These are phyloP conservation scores for Syndactyla subalaris DNA, from an alignment of 2,797 vertebrate species.

Conservation along the genomic window DNA sequence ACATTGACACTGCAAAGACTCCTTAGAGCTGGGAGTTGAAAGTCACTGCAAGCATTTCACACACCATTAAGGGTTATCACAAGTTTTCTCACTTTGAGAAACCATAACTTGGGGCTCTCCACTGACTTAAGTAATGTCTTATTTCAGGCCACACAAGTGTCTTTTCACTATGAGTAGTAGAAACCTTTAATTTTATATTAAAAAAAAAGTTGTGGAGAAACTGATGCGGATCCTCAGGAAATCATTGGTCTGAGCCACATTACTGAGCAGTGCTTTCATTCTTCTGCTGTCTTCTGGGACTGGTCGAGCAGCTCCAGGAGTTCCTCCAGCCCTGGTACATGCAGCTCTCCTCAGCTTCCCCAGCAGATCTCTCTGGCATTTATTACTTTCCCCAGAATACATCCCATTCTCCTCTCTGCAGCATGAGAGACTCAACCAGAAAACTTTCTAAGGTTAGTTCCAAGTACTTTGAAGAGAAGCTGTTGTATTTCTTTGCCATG, in stretches of 20 bases:
- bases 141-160: neutral
- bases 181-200: neutral
- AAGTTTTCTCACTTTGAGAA: neutral
- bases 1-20: neutral
- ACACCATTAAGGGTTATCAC: neutral
- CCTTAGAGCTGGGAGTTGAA: neutral
- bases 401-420: neutral
- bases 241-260: neutral
- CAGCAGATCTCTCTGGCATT: neutral
- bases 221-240: neutral
- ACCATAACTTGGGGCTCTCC: neutral
- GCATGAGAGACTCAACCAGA: neutral
- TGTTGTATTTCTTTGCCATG: neutral
- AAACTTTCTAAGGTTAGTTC: neutral
- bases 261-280: neutral
- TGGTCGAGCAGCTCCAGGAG: neutral
- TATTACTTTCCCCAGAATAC: neutral
- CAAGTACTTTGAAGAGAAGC: neutral
- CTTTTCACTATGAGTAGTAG: neutral
- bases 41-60: neutral
- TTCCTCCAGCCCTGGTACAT: neutral
- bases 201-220: neutral
- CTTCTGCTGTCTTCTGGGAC: neutral
- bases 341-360: neutral
- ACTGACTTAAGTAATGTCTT: neutral